phyloP scores from a whole-genome alignment of 2,113 vertebrate species.

The Pluvianellus socialis region DNA sequence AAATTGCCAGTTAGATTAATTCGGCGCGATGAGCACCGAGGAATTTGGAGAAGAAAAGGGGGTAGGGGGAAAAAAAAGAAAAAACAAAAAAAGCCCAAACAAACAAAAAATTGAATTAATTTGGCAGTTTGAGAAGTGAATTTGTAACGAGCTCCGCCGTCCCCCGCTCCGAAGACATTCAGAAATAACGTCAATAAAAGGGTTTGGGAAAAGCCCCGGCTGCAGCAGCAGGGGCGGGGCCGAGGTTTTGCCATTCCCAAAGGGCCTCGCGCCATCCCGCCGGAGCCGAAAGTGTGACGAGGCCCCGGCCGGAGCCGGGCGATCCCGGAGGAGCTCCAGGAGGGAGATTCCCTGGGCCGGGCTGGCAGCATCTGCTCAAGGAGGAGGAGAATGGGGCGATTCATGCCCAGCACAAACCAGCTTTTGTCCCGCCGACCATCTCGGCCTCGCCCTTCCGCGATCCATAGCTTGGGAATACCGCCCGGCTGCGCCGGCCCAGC shows the following conservation, averaged over 20 bases:
- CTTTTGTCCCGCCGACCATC: neutral
- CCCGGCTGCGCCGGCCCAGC: neutral
- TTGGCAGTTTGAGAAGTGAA: neutral
- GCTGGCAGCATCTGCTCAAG: neutral
- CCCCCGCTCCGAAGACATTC: rapidly evolving
- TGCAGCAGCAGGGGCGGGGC: rapidly evolving
- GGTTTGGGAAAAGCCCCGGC: rapidly evolving
- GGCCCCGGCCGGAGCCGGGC: neutral
- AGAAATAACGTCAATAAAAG: rapidly evolving
- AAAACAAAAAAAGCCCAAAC: too few relatives aligned
- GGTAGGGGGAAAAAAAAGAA: too few relatives aligned
- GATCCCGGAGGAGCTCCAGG: neutral
- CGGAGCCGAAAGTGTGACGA: rapidly evolving
- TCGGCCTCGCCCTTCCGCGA: neutral
- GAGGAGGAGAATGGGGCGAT: neutral
- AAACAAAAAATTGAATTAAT: too few relatives aligned
- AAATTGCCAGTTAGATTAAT: conserved; percentile 29
- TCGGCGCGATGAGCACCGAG: neutral
- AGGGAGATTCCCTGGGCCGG: neutral
- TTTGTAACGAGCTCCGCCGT: neutral
- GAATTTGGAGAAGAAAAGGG: neutral
- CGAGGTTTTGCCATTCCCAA: neutral
- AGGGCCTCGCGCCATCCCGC: rapidly evolving
- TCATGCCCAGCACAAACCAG: neutral
- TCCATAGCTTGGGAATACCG: neutral